Evolutionary conservation across 2,888 invertebrate genomes (phyloP), one percentile per base, ranked within the genome.

Genomic region (Linyphia triangularis): DNA sequence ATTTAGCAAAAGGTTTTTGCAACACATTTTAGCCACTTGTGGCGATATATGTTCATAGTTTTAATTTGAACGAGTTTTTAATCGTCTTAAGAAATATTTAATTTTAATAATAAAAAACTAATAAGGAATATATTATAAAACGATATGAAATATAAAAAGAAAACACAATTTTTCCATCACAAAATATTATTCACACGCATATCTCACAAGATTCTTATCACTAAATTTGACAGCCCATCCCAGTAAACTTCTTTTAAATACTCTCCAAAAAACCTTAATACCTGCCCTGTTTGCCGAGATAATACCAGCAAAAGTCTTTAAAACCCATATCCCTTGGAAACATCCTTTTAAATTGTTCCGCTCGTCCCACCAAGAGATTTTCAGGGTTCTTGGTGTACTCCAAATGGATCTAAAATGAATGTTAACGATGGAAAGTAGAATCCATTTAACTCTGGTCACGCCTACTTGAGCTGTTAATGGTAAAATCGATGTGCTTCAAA

Each of bases 391-490:
- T 26, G 70, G 26, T 43, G 24, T 6, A 43, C 26, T 22, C 43
- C 70, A 70, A 67, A 67, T 65, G 65, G 19, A 79, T 43, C 51
- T n/a, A 67, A 79, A 79, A 79, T 79, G 78, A 79, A 79, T 79
- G 78, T 67, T 79, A 79, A 79, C 67, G 78, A 67, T 65, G 30
- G 65, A 40, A 61, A 70, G 72, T 61, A 37, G 70, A 72, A 40
- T 43, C 82, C 70, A 82, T 72, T 82, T 82, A 82, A 61, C 26
- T 59, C 37, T 30, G 24, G 82, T 82, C 82, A 82, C 63, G 82
- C 72, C 82, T 72, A 72, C 70, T 82, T 82, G 72, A 61, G 28
- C 43, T 19, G 40, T 40, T 72, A 82, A 82, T 82, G 82, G 72
- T 61, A 82, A 82, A 82, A 82, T 82, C 82, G 63, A 82, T 82